A percentile compares a stretch with the other conserved stretches of the same genome.
phyloP scores from a whole-genome alignment of 2,888 invertebrate species.

The Formica aserva region DNA sequence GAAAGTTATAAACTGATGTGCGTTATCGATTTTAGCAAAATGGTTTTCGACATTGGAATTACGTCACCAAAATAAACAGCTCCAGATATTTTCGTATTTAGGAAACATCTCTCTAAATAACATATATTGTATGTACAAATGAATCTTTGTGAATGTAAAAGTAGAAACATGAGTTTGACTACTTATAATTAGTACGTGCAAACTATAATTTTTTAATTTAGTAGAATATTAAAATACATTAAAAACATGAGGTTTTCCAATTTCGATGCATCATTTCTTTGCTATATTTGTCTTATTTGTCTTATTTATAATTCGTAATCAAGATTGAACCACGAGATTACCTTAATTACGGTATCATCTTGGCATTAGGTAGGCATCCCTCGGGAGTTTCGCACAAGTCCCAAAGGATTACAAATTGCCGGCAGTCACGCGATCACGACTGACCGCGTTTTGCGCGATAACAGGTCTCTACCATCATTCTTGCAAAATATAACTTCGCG shows the following conservation, averaged over 20 bases:
- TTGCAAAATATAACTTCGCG: conserved; percentile 1
- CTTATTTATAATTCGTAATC: conserved; percentile 37
- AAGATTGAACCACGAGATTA: not conserved
- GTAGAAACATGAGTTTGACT: not conserved
- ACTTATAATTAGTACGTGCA: not conserved
- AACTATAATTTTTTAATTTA: not conserved
- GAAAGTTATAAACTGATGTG: not conserved
- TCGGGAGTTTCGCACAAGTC: conserved; percentile 66
- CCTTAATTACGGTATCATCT: conserved; percentile 60
- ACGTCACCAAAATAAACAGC: conserved; percentile 4
- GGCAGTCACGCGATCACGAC: conserved; percentile 62
- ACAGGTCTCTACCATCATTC: conserved; percentile 1
- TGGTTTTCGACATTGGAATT: not conserved
- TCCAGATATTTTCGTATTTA: not conserved
- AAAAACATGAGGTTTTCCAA: not conserved
- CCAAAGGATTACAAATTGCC: conserved; percentile 58
- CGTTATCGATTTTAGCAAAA: not conserved
- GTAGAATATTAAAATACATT: not conserved
- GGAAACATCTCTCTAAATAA: not conserved
- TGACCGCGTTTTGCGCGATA: conserved; percentile 33
- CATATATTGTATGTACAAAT: not conserved
- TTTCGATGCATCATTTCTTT: not conserved
- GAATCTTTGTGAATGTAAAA: not conserved
- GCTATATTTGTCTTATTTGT: conserved; percentile 20
- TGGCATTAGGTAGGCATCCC: conserved; percentile 67